These are phyloP conservation scores for Atta colombica DNA, from an alignment of 1,140 invertebrate species.

Conservation along the genomic window DNA sequence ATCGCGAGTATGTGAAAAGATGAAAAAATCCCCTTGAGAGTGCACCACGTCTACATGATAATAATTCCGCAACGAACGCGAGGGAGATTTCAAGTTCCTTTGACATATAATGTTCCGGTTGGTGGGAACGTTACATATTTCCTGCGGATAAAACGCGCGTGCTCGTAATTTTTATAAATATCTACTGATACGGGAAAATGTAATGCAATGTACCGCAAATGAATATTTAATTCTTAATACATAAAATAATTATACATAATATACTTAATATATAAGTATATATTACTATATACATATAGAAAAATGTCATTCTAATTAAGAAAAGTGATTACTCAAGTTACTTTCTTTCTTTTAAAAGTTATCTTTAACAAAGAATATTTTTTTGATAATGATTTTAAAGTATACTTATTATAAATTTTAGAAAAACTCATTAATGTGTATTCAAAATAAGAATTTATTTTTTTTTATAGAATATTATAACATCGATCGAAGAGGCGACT, in stretches of 20 bases:
- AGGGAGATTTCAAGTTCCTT: neutral
- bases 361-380: too few species aligned
- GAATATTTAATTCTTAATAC: neutral
- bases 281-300: neutral
- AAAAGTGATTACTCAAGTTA: too few species aligned
- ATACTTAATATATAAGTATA: neutral
- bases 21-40: constrained; percentile 10
- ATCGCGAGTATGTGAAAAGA: constrained; percentile 13
- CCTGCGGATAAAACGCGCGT: neutral
- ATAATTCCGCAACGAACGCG: neutral
- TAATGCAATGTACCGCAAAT: neutral
- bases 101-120: neutral
- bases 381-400: too few species aligned
- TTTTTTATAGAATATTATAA: too few species aligned
- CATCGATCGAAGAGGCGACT: too few species aligned
- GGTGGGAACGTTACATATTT: neutral
- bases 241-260: too few species aligned
- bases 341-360: too few species aligned
- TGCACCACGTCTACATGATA: neutral
- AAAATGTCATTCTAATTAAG: too few species aligned
- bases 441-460: too few species aligned
- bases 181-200: constrained; percentile 2
- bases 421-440: too few species aligned
- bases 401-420: too few species aligned
- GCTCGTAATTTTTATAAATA: neutral